Evolutionary conservation across 2,797 vertebrate species (phyloP), one percentile per base, ranked within the genome.

Genomic region (Nannoperca australis): DNA sequence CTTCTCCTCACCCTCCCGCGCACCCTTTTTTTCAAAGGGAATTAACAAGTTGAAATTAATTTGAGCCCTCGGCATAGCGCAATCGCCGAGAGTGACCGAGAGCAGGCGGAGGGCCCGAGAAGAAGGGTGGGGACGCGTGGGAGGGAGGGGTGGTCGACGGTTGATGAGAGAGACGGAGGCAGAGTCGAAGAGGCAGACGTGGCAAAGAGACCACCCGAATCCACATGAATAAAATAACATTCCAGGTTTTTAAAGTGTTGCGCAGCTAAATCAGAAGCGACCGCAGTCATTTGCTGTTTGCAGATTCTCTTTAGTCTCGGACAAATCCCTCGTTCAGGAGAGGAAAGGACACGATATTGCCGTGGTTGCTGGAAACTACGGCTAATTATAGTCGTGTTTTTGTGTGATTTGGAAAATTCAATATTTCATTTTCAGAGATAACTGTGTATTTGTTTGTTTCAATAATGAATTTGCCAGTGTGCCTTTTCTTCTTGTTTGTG

Each of bases 1-100:
- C 79, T 79, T 76, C 70, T 76, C 27, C 56, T 83, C 65, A 44
- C 24, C 50, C 75, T 54, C 51, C 73, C 44, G 18, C 27, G 3
- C 44, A 58, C 27, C 32, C 56, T 65, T 45, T 84, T 79, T 85
- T 89, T n/a, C 85, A 92, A 94, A 94, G 82, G 79, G 90, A 94
- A 94, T 94, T 91, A 93, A 88, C 84, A 90, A 94, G 88, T 84
- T 88, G 73, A 90, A 90, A 94, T 93, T 91, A 90, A 92, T 94
- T 93, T 90, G 85, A 89, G 85, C 76, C 81, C 65, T 62, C n/a
- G 82, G 72, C 66, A 49, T 32, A 62, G 80, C 11, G 76, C 61
- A 49, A 83, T 87, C 69, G 27, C 58, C 22, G 30, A 47, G 70
- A 81, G 79, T 40, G 68, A 56, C 72, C 56, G 64, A 74, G 69